Evolutionary conservation across 2,888 invertebrate genomes (phyloP), one percentile per base, ranked within the genome.

Genomic region (Archaeoteleia sp.): DNA sequence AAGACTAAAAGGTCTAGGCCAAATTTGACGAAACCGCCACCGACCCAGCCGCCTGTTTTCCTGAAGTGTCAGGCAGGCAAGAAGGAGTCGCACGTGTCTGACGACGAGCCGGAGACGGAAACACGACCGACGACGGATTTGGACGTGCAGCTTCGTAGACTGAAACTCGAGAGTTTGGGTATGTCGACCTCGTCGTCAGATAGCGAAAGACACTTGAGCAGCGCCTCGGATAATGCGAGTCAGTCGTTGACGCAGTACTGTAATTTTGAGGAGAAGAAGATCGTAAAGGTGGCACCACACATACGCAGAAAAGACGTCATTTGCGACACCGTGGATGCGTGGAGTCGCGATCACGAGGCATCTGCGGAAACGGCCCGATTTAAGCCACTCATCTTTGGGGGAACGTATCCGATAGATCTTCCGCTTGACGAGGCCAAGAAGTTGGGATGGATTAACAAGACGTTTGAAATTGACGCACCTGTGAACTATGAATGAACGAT

Each of bases 371-470:
- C 43, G 13, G 73, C 74, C 13, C 68, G 74, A 10, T 90, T 88
- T 80, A 90, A 90, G 79, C 92, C 92, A 65, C 88, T 95, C 39
- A 89, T 94, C 66, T 95, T 94, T 83, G 93, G 94, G 75, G 95
- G 95, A 48, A 95, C 95, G 1, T 95, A 90, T 87, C 95, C 95
- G 2, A 95, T 95, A 72, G 95, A 95, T 82, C 89, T 89, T 78
- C 94, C 94, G 1, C 74, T 85, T 57, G 66, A 17, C 82, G 85
- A 23, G 74, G 49, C 78, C 72, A 15, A 30, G 3, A 9, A 35
- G 9, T 17, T 17, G 30, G 29, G 14, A 9, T 69, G 61, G 43
- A 74, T 78, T 32, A 75, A 79, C 7, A 82, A 83, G 73, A 86
- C 89, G 1, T 89, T 86, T 77, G 87, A 88, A 73, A 89, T 90